These are phyloP conservation scores for Gymnoscopelus braueri DNA, from an alignment of 2,797 vertebrate genomes.

Conservation along the genomic window DNA sequence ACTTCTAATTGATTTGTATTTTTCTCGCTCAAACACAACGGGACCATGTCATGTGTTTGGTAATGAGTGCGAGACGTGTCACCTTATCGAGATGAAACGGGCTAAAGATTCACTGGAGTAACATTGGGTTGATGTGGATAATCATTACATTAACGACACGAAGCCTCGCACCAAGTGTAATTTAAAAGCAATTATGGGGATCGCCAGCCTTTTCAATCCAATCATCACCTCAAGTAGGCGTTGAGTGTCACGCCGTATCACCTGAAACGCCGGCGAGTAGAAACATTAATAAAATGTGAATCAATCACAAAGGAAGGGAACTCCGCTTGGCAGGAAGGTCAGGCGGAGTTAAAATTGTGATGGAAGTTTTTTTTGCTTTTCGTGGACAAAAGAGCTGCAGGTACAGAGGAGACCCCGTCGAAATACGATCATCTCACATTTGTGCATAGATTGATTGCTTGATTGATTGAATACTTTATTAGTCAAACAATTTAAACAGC, in stretches of 20 bases:
- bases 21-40: constrained; percentile 3
- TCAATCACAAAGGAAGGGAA: constrained; percentile 65
- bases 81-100: constrained; percentile 63
- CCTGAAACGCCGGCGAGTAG: constrained; percentile 65
- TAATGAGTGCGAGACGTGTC: constrained; percentile 63
- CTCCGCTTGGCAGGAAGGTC: constrained; percentile 56
- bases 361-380: constrained; percentile 39
- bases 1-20: constrained; percentile 36
- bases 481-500: too few species aligned
- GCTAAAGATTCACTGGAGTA: constrained; percentile 67
- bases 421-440: constrained; percentile 38
- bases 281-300: constrained; percentile 77
- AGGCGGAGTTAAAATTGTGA: constrained; percentile 55
- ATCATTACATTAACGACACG: constrained; percentile 76
- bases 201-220: constrained; percentile 78
- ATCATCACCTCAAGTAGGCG: constrained; percentile 65
- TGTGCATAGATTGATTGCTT: constrained; percentile 29
- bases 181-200: constrained; percentile 80
- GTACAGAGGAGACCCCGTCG: constrained; percentile 30
- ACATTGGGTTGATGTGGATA: constrained; percentile 65
- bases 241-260: constrained; percentile 59
- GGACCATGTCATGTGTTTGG: constrained; percentile 43
- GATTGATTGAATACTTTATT: too few species aligned
- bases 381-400: constrained; percentile 1
- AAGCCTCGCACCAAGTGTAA: constrained; percentile 64